These are phyloP conservation scores for Volucella inanis DNA, from an alignment of 2,888 invertebrate genomes.

Conservation along the genomic window DNA sequence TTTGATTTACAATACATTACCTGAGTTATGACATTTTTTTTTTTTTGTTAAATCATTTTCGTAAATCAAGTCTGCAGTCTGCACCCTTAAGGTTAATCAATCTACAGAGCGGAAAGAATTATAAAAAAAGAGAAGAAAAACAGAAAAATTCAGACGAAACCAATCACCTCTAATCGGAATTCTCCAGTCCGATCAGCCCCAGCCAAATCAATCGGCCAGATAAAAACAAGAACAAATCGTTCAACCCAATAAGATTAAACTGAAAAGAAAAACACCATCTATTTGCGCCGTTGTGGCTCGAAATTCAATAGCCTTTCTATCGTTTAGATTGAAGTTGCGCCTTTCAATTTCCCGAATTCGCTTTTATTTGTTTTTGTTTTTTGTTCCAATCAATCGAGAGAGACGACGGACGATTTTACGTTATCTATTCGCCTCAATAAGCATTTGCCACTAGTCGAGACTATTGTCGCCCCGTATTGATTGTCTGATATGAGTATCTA, in stretches of 20 bases:
- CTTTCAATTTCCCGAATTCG: not conserved
- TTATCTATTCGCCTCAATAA: constrained; percentile 48
- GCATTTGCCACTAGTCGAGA: constrained; percentile 10
- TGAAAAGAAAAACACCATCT: not conserved
- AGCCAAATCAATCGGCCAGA: constrained; percentile 21
- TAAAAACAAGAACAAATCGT: constrained; percentile 14
- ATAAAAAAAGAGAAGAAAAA: too few species aligned
- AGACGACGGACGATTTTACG: constrained; percentile 1
- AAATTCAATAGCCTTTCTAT: not conserved
- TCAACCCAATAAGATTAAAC: not conserved
- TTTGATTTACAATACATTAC: too few species aligned
- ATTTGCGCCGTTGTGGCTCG: not conserved
- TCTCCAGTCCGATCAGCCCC: constrained; percentile 13
- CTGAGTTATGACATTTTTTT: too few species aligned
- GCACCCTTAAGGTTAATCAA: too few species aligned
- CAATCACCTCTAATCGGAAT: too few species aligned
- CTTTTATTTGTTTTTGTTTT: not conserved
- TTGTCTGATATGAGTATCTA: not conserved
- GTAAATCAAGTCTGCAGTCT: too few species aligned
- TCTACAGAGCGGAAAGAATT: too few species aligned
- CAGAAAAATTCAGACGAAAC: too few species aligned
- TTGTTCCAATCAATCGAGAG: constrained; percentile 7
- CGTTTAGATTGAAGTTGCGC: constrained; percentile 20
- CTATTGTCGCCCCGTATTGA: not conserved
- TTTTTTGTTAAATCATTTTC: too few species aligned